Conservation (phyloP, 2,113 vertebrate genomes). For the Neoarius graeffei region DNA sequence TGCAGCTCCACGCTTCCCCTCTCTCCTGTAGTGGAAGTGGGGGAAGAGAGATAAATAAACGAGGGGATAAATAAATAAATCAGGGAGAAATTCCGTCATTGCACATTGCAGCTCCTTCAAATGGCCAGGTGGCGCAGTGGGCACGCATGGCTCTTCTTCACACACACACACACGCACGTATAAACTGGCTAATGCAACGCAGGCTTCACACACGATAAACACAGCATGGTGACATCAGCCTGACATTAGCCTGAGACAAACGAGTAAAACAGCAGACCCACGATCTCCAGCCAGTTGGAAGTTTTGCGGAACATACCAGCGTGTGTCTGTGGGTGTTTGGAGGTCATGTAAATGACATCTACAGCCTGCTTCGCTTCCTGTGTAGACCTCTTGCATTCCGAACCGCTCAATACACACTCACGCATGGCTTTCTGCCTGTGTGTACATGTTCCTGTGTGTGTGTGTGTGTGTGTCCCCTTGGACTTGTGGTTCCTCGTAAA, state of each 20-base stretch:
- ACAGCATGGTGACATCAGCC: conserved; percentile 32
- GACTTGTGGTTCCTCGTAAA: conserved; percentile 45
- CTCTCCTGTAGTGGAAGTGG: conserved; percentile 17
- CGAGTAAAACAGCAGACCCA: conserved; percentile 15
- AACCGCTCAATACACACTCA: conserved; percentile 1
- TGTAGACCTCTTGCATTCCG: background rate
- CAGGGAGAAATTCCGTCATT: conserved; percentile 42
- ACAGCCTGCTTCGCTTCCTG: conserved; percentile 16
- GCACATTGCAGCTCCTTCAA: conserved; percentile 35
- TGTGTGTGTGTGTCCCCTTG: conserved; percentile 21
- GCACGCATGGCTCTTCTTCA: conserved; percentile 37
- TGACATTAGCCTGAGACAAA: conserved; percentile 9
- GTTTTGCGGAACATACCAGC: conserved; percentile 9
- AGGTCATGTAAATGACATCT: conserved; percentile 24
- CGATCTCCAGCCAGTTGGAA: conserved; percentile 11
- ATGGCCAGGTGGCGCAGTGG: conserved; percentile 41
- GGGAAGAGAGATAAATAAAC: conserved; percentile 49
- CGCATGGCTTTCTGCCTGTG: background rate
- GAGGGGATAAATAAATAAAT: conserved; percentile 54
- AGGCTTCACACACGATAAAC: conserved; percentile 13
- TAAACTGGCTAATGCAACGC: background rate
- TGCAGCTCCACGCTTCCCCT: conserved; percentile 50
- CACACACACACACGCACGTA: conserved; percentile 14
- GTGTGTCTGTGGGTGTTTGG: conserved; percentile 25
- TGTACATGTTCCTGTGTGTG: background rate